Evolutionary conservation across 2,888 invertebrate species (phyloP).

Genomic region (Aspidiotus rigidus): DNA sequence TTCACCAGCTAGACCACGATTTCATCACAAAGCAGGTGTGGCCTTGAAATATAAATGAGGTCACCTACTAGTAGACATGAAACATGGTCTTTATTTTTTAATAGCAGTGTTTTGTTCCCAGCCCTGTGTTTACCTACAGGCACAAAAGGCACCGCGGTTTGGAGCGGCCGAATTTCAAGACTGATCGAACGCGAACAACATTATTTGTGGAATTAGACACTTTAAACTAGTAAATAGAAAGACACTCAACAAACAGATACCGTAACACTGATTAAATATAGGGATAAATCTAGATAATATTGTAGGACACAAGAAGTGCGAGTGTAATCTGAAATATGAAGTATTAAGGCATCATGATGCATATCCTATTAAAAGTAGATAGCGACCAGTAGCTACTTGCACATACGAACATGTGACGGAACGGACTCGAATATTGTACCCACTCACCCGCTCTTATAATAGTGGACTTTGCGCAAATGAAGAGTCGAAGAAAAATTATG

Average conservation of each 20-base stretch:
- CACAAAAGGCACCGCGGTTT: not conserved
- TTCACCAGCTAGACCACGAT: too few relatives aligned
- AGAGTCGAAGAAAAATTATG: not conserved
- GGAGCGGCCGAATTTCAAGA: not conserved
- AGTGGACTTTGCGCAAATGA: not conserved
- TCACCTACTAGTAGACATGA: too few relatives aligned
- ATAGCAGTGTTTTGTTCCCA: too few relatives aligned
- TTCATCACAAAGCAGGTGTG: too few relatives aligned
- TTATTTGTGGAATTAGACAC: too few relatives aligned
- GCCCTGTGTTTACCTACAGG: too few relatives aligned
- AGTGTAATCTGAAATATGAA: too few relatives aligned
- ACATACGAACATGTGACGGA: not conserved
- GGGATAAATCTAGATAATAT: not conserved
- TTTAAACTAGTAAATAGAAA: not conserved
- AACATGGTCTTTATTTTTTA: too few relatives aligned
- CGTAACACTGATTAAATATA: not conserved
- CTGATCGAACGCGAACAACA: not conserved
- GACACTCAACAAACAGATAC: not conserved
- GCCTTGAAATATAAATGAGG: too few relatives aligned
- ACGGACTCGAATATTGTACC: not conserved
- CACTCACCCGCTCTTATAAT: not conserved
- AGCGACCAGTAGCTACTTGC: not conserved
- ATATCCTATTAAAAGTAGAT: not conserved
- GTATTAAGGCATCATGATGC: not conserved
- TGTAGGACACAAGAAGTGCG: not conserved